phyloP scores from a whole-genome alignment of 2,113 vertebrate species.

The Strigops habroptila region DNA sequence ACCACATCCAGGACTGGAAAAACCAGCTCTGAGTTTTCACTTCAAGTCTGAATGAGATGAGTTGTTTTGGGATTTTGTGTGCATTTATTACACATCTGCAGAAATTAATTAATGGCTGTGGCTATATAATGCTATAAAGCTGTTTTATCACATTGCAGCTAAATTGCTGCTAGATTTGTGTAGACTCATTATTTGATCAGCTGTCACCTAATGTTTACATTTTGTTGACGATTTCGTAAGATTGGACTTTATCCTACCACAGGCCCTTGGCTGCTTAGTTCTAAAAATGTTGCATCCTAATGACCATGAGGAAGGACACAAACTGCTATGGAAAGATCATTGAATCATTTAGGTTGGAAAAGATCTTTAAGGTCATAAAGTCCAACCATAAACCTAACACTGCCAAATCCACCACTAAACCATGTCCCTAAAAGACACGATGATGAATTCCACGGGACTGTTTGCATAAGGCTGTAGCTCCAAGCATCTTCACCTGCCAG shows the following conservation, averaged over 20 bases:
- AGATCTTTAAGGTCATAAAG: background rate
- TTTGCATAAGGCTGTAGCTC: background rate
- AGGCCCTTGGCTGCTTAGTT: background rate
- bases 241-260: background rate
- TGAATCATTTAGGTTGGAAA: rapidly evolving
- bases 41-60: background rate
- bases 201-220: background rate
- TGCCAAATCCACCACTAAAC: background rate
- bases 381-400: background rate
- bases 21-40: background rate
- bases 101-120: background rate
- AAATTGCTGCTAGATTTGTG: background rate
- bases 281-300: background rate
- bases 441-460: background rate
- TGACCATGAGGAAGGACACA: background rate
- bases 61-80: background rate
- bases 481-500: background rate
- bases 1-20: background rate
- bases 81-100: background rate
- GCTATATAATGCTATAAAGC: background rate
- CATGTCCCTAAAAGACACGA: background rate
- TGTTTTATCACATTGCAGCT: background rate
- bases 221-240: background rate
- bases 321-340: background rate
- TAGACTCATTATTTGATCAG: background rate